A percentile compares a stretch with the other conserved stretches of the same genome.
Conservation (phyloP, 1,140 invertebrate genomes). For the Eciton burchellii region DNA sequence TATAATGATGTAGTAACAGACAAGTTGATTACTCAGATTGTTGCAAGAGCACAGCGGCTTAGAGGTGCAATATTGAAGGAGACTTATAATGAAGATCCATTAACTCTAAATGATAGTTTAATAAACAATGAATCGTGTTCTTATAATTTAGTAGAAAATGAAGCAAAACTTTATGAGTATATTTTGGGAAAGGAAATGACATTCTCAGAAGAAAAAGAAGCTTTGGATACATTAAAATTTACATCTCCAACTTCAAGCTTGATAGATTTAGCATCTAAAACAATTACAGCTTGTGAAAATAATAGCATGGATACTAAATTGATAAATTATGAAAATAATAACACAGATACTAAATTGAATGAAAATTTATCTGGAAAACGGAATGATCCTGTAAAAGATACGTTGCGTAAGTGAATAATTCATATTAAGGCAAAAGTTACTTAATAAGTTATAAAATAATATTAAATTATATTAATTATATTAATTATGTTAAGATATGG, state of each 20-base stretch:
- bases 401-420: not conserved
- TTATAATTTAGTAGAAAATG: slow-evolving; percentile 57
- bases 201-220: slow-evolving; percentile 74
- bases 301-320: slow-evolving; percentile 19
- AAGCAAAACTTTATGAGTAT: slow-evolving; percentile 74
- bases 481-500: not conserved
- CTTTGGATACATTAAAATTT: slow-evolving; percentile 77
- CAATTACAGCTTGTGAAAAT: not conserved
- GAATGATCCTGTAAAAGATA: slow-evolving; percentile 21
- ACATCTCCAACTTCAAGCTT: slow-evolving; percentile 76
- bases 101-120: slow-evolving; percentile 65
- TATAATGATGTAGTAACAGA: slow-evolving; percentile 74
- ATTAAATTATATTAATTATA: slow-evolving; percentile 17
- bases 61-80: slow-evolving; percentile 78
- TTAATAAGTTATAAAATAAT: slow-evolving; percentile 42
- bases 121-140: slow-evolving; percentile 56
- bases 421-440: slow-evolving; percentile 21
- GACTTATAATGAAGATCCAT: slow-evolving; percentile 72
- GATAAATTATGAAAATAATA: slow-evolving; percentile 24
- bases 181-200: slow-evolving; percentile 77
- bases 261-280: slow-evolving; percentile 69
- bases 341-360: not conserved
- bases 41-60: slow-evolving; percentile 78
- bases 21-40: slow-evolving; percentile 77
- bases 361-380: not conserved